A percentile compares a stretch with the other conserved stretches of the same genome.
phyloP scores from a whole-genome alignment of 2,888 invertebrate genomes.

The Calliopum simillimum region DNA sequence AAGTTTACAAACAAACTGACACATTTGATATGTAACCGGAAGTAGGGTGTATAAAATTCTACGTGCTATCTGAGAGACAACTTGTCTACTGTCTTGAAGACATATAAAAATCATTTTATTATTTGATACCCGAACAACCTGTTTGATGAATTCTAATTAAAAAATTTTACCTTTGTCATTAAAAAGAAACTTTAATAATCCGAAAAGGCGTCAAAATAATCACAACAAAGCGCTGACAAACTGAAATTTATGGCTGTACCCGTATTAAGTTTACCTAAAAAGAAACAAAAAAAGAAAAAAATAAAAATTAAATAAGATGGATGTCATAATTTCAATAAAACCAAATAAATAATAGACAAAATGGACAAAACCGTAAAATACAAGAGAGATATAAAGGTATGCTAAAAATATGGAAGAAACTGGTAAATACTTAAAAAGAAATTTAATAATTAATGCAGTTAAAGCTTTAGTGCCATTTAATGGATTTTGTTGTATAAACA shows the following conservation, averaged over 20 bases:
- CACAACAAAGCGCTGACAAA: conserved; percentile 3
- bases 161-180: conserved; percentile 33
- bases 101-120: no score
- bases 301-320: conserved; percentile 52
- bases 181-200: conserved; percentile 25
- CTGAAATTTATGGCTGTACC: conserved; percentile 2
- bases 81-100: no score
- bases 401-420: neutral
- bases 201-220: conserved; percentile 35
- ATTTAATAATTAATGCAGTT: no score
- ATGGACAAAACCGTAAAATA: neutral
- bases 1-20: neutral
- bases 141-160: conserved; percentile 37
- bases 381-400: no score
- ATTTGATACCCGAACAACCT: neutral
- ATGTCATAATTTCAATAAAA: conserved; percentile 61
- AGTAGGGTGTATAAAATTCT: no score
- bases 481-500: no score
- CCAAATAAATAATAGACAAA: conserved; percentile 42
- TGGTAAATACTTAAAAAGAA: no score
- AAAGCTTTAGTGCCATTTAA: no score
- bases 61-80: no score
- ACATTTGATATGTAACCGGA: neutral
- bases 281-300: conserved; percentile 38
- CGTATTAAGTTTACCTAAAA: conserved; percentile 53